Evolutionary conservation across 2,888 invertebrate genomes (phyloP).

Genomic region (Ornithoptera priamus): DNA sequence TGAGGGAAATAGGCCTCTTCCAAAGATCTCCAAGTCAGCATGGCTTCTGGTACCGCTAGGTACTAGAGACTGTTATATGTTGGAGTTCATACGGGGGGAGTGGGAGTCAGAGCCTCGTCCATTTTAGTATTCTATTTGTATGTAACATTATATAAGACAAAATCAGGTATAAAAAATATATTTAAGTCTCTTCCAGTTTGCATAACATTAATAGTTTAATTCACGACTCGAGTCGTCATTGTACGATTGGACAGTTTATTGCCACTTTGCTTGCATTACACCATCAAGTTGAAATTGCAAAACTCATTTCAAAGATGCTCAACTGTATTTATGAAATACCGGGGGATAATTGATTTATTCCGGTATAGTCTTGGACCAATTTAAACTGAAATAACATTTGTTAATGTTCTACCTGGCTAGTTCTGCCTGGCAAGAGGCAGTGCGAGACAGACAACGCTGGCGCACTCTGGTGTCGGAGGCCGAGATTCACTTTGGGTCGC

Average conservation of each 20-base stretch:
- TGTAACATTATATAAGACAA: too few relatives aligned
- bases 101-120: too few relatives aligned
- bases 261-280: constrained; percentile 15
- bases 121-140: too few relatives aligned
- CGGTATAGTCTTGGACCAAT: background rate
- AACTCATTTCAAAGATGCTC: constrained; percentile 8
- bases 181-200: constrained; percentile 17
- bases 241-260: constrained; percentile 15
- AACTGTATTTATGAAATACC: background rate
- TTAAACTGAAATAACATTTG: background rate
- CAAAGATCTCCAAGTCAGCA: too few relatives aligned
- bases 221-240: constrained; percentile 7
- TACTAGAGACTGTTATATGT: too few relatives aligned
- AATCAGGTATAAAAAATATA: background rate
- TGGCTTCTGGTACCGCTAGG: too few relatives aligned
- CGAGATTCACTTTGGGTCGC: too few relatives aligned
- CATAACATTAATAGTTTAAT: constrained; percentile 4
- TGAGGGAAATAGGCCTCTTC: too few relatives aligned
- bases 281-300: constrained; percentile 11
- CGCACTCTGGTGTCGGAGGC: too few relatives aligned
- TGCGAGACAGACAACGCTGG: too few relatives aligned
- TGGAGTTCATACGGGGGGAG: too few relatives aligned
- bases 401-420: background rate
- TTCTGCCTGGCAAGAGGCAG: background rate
- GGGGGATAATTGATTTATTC: background rate